A percentile compares a stretch with the other conserved stretches of the same genome.
Conservation (phyloP, 2,113 vertebrate species). For the Furnarius figulus region DNA sequence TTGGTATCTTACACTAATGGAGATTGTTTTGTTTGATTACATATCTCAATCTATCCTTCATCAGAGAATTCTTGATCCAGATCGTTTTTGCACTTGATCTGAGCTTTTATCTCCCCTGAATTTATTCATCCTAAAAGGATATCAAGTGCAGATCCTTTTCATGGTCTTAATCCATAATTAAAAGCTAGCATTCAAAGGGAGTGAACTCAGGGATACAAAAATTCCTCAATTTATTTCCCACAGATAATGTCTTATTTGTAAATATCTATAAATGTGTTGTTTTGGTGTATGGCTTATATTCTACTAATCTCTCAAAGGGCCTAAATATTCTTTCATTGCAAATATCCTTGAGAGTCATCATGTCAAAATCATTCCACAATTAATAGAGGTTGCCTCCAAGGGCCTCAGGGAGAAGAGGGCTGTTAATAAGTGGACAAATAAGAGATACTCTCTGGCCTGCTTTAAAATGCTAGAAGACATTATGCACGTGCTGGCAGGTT, state of each 20-base stretch:
- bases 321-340: constrained; percentile 55
- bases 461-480: constrained; percentile 41
- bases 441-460: background rate
- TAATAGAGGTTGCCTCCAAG: constrained; percentile 58
- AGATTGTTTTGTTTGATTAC: constrained; percentile 58
- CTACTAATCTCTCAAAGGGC: constrained; percentile 28
- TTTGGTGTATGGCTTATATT: constrained; percentile 7
- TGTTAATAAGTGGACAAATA: constrained; percentile 66
- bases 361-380: constrained; percentile 61
- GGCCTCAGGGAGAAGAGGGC: constrained; percentile 33
- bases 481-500: background rate
- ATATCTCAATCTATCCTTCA: constrained; percentile 58
- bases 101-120: constrained; percentile 49
- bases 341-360: constrained; percentile 63
- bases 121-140: constrained; percentile 50
- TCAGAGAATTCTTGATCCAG: constrained; percentile 59
- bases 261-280: constrained; percentile 51
- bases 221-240: constrained; percentile 51
- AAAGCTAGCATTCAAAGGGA: constrained; percentile 32
- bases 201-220: constrained; percentile 53
- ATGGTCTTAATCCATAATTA: constrained; percentile 60
- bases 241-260: constrained; percentile 60
- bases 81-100: constrained; percentile 40
- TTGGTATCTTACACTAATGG: constrained; percentile 54
- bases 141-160: constrained; percentile 38